phyloP scores from a whole-genome alignment of 2,888 invertebrate genomes.

The Agonopterix arenella region DNA sequence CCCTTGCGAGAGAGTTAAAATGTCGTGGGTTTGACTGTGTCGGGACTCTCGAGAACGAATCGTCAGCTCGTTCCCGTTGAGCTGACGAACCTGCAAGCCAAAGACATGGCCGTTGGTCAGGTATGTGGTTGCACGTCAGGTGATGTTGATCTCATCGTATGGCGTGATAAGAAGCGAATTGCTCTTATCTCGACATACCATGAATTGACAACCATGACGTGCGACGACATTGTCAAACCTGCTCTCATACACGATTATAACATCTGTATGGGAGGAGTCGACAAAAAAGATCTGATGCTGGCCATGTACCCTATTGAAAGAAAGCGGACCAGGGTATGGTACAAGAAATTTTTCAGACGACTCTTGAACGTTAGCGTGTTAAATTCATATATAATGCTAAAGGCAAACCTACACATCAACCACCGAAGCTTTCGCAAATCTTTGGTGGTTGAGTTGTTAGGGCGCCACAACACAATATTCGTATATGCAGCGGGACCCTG shows the following conservation, averaged over 20 bases:
- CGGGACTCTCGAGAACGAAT: not conserved
- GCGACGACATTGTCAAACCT: no score
- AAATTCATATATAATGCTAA: no score
- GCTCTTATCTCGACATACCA: slow-evolving; percentile 6
- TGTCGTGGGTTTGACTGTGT: not conserved
- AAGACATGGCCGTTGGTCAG: not conserved
- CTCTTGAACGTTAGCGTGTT: slow-evolving; percentile 16
- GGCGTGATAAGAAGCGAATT: slow-evolving; percentile 8
- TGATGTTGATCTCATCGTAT: slow-evolving; percentile 8
- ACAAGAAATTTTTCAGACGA: slow-evolving; percentile 16
- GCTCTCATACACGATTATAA: no score
- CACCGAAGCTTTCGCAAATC: no score
- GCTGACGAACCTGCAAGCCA: not conserved
- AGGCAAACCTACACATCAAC: no score
- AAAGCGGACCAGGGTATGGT: slow-evolving; percentile 16
- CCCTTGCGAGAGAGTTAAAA: not conserved
- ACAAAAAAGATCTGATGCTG: slow-evolving; percentile 13
- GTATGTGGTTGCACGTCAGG: slow-evolving; percentile 4
- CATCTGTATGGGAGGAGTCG: slow-evolving; percentile 19
- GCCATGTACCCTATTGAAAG: slow-evolving; percentile 15
- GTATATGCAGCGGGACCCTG: no score
- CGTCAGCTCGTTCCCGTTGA: not conserved
- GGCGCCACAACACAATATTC: no score
- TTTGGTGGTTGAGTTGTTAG: no score
- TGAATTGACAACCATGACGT: no score